Evolutionary conservation across 2,113 vertebrate species (phyloP).

Genomic region (Pseudorhombus dupliciocellatus): DNA sequence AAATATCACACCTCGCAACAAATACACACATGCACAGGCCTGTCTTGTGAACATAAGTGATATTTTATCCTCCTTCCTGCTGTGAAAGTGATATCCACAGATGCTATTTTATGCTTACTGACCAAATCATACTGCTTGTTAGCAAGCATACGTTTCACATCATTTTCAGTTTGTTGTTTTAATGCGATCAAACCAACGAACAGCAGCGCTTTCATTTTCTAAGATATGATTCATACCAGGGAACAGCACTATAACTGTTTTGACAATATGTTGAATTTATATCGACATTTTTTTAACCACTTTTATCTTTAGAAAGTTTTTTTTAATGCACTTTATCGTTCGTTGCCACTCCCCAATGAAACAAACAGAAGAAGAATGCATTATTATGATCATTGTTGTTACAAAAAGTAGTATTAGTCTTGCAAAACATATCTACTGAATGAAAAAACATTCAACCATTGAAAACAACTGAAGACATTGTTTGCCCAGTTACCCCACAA

Average conservation of each 20-base stretch:
- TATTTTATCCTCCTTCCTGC: slow-evolving; percentile 56
- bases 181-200: no score
- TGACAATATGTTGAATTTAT: no score
- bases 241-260: no score
- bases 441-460: not conserved
- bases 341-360: no score
- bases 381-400: no score
- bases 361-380: no score
- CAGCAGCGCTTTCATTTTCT: no score
- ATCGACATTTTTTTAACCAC: no score
- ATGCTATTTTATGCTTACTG: slow-evolving; percentile 63
- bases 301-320: no score
- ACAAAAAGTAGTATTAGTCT: not conserved
- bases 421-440: not conserved
- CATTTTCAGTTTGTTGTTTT: slow-evolving; percentile 28
- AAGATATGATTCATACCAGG: no score
- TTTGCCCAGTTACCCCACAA: not conserved
- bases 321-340: no score
- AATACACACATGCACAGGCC: slow-evolving; percentile 11
- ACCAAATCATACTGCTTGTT: slow-evolving; percentile 3
- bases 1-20: slow-evolving; percentile 42
- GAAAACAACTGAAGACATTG: not conserved
- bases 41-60: slow-evolving; percentile 30
- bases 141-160: slow-evolving; percentile 1
- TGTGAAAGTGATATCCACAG: slow-evolving; percentile 59